These are phyloP conservation scores for Polymixis lichenea DNA, from an alignment of 2,888 invertebrate species.

Conservation along the genomic window DNA sequence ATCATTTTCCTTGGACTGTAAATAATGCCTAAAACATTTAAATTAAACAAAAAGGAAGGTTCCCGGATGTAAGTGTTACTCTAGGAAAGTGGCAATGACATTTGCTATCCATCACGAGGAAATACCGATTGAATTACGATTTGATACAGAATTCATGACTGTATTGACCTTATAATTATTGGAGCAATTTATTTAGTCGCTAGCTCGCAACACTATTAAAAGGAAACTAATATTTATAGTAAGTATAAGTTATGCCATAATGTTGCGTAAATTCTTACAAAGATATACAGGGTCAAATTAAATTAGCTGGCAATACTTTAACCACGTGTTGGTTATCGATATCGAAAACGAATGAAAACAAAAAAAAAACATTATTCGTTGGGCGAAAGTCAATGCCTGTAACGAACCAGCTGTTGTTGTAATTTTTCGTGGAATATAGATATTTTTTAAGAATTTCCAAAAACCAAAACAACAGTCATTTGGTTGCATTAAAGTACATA, in stretches of 20 bases:
- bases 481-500: too few relatives aligned
- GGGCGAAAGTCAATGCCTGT: too few relatives aligned
- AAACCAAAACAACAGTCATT: too few relatives aligned
- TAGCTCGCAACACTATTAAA: conserved; percentile 3
- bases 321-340: too few relatives aligned
- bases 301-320: too few relatives aligned
- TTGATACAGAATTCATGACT: conserved; percentile 73
- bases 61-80: conserved; percentile 30
- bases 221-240: not conserved
- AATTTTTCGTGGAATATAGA: too few relatives aligned
- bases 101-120: conserved; percentile 69
- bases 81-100: conserved; percentile 78
- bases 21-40: not conserved
- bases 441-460: too few relatives aligned
- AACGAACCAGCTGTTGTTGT: too few relatives aligned
- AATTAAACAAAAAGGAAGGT: not conserved
- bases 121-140: conserved; percentile 70
- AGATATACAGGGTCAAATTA: too few relatives aligned
- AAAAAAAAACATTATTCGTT: too few relatives aligned
- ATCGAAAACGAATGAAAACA: too few relatives aligned
- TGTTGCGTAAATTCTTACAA: too few relatives aligned
- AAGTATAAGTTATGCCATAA: not conserved
- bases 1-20: not conserved
- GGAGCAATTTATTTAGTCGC: conserved; percentile 37
- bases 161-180: conserved; percentile 66